Percentiles rank a stretch among this genome's conserved stretches.
phyloP scores from a whole-genome alignment of 2,113 vertebrate genomes.

The Rutilus rutilus region DNA sequence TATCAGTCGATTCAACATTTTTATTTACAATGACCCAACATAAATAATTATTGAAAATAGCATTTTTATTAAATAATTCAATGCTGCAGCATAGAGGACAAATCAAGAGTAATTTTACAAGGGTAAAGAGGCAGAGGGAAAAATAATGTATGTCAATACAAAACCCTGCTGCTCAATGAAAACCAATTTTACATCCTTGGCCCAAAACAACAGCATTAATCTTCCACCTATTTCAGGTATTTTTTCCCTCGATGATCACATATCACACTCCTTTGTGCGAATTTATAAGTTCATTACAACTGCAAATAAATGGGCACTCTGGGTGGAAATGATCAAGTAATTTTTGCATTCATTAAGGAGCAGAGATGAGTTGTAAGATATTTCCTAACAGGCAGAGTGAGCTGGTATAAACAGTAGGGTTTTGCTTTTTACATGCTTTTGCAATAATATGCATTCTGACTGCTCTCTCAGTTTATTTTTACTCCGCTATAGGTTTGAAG shows the following conservation, averaged over 20 bases:
- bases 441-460: conserved; percentile 2
- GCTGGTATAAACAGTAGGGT: no score
- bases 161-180: conserved; percentile 53
- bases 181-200: conserved; percentile 58
- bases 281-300: conserved; percentile 85
- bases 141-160: conserved; percentile 54
- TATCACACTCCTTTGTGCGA: conserved; percentile 82
- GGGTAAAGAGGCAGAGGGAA: conserved; percentile 14
- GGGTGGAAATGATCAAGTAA: conserved; percentile 80
- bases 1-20: conserved; percentile 23
- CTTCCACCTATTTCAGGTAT: conserved; percentile 81
- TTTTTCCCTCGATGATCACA: conserved; percentile 81
- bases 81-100: conserved; percentile 47
- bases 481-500: not conserved
- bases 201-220: conserved; percentile 81
- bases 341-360: conserved; percentile 86
- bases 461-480: not conserved
- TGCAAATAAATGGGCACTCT: conserved; percentile 83
- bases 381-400: not conserved
- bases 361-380: conserved; percentile 72
- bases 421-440: not conserved
- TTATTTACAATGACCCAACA: conserved; percentile 37
- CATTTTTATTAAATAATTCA: conserved; percentile 53
- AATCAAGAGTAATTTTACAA: conserved; percentile 26
- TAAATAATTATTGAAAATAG: conserved; percentile 41